Evolutionary conservation across 2,888 invertebrate genomes (phyloP), one percentile per base, ranked within the genome.

Genomic region (Melinaea marsaeus): DNA sequence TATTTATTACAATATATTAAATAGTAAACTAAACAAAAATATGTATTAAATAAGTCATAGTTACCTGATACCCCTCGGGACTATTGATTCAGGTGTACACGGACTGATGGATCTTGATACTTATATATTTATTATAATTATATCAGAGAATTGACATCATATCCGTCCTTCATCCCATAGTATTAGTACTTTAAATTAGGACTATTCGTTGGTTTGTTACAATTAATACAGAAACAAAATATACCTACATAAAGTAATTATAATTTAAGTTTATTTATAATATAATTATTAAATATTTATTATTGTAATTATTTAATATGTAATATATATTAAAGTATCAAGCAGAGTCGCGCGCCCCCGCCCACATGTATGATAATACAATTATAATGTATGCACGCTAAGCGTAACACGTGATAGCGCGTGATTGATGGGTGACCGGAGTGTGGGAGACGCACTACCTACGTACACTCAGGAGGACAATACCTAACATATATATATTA

Each of bases 351-450:
- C 13, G 65, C 71, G 60, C 32, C 9, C 47, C 70, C 69, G 61
- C 69, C 73, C 64, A 71, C 65, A 66, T 72, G 65, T 73, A 80
- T 79, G 79, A 76, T 81, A 84, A 82, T 79, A 83, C 83, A 84
- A 86, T 86, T 85, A 85, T 85, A 85, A 83, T 81, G 76, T 81
- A 83, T 78, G 81, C 77, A 75, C 67, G 68, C 75, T 77, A 75
- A 78, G 77, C 79, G 75, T 72, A 74, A 71, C 71, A 67, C 69
- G 73, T 74, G 85, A 86, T 86, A 85, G 80, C 80, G 69, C 64
- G 72, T 86, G 86, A 86, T 85, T 77, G 86, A 86, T 86, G 79
- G 74, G 61, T 66, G 62, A 58, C 62, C 58, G 63, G 69, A 74
- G 79, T 77, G 85, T 83, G 85, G 84, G 86, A 84, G 78, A 79